Evolutionary conservation across 2,113 vertebrate species (phyloP), one percentile per base, ranked within the genome.

Genomic region (Octodon degus): DNA sequence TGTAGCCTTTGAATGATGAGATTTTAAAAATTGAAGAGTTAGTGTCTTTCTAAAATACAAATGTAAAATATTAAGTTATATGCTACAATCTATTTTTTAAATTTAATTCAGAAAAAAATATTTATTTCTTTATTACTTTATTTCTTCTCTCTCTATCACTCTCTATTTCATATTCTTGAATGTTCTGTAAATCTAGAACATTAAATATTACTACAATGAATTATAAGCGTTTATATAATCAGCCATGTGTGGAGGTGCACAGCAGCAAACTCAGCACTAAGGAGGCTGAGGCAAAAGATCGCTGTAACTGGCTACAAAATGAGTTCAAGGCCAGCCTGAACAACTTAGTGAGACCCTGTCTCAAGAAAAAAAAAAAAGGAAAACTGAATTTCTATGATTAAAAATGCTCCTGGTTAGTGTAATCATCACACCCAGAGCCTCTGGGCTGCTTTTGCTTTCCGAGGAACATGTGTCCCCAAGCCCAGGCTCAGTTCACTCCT

Each of bases 361-460:
- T 43, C 72, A 76, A 76, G 37, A 76, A 4, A 76, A 43, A 43
- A 27, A 43, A 76, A 0, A 43, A 43, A 12, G 4, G 14, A 76
- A 74, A 6, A 4, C 40, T 43, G 4, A 13, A 50, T 50, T 32
- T 40, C 16, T 14, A n/a, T 7, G 50, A 74, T 27, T 27, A 77
- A 67, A 47, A n/a, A 60, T 5, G 0, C 7, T 55, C 34, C 43
- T 1, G 0, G 1, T 8, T 20, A 1, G 17, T 7, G 0, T 2
- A 11, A 68, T 4, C n/a, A 24, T 7, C 12, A 17, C 10, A 12
- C 68, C 1, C 37, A 47, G 32, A 67, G 37, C 6, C n/a, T 22
- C 7, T 70, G 40, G 24, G 8, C 43, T 16, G 43, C 14, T 24
- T 27, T 12, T 24, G 22, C 37, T 47, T 67, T 19, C 3, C 2